Percentiles rank a stretch among this genome's conserved stretches.
These are phyloP conservation scores for Athetis lepigone DNA, from an alignment of 2,888 invertebrate genomes.

Conservation along the genomic window DNA sequence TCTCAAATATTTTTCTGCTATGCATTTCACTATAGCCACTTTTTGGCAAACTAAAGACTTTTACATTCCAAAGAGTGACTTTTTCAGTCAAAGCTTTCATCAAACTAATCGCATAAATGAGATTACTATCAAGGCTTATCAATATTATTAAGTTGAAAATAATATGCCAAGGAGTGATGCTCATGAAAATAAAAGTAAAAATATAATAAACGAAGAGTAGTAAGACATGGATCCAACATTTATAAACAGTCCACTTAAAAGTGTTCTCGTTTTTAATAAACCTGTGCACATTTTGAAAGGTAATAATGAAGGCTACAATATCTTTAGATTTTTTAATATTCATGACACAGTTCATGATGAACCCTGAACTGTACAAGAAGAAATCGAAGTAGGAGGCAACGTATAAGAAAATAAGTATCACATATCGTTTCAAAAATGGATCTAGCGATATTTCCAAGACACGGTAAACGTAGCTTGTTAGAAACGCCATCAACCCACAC, in stretches of 20 bases:
- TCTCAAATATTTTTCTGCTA: not conserved
- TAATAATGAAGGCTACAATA: slow-evolving; percentile 21
- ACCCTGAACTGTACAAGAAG: slow-evolving; percentile 18
- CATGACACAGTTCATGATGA: slow-evolving; percentile 20
- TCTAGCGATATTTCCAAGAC: slow-evolving; percentile 22
- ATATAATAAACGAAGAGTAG: slow-evolving; percentile 18
- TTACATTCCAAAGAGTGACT: slow-evolving; percentile 21
- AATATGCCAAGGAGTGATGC: slow-evolving; percentile 11
- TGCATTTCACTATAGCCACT: not conserved
- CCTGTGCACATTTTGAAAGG: slow-evolving; percentile 30
- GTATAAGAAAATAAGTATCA: slow-evolving; percentile 12
- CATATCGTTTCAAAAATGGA: slow-evolving; percentile 10
- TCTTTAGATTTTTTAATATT: slow-evolving; percentile 20
- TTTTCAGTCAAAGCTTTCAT: slow-evolving; percentile 26
- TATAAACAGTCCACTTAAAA: slow-evolving; percentile 9
- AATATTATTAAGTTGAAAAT: slow-evolving; percentile 17
- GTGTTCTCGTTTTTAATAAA: slow-evolving; percentile 10
- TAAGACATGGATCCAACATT: slow-evolving; percentile 17
- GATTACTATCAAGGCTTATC: slow-evolving; percentile 25
- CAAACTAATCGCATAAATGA: slow-evolving; percentile 18
- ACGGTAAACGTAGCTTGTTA: slow-evolving; percentile 1
- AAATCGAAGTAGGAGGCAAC: slow-evolving; percentile 24
- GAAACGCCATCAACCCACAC: not conserved
- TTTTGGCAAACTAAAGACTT: not conserved
- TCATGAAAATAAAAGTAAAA: not conserved